These are phyloP conservation scores for human (Homo sapiens) DNA, from an alignment of 2,113 vertebrate species.

Conservation along the genomic window GRCh38 chr16:47261001-47261500, in stretches of 20 bases:
- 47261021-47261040: background rate
- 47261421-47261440: background rate
- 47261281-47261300: background rate
- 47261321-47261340: background rate
- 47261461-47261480: background rate
- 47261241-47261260: background rate
- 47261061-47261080: background rate
- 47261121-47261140: background rate
- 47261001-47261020: background rate
- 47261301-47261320: background rate
- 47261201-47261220: background rate
- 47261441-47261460: background rate
- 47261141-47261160: background rate
- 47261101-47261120: background rate
- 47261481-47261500: background rate
- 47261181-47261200: background rate
- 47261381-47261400: background rate
- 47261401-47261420: background rate
- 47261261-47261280: background rate
- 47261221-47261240: background rate
- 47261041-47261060: slow-evolving; percentile 13
- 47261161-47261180: background rate
- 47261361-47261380: background rate
- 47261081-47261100: background rate
- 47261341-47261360: background rate